A percentile compares a stretch with the other conserved stretches of the same genome.
phyloP scores from a whole-genome alignment of 2,797 vertebrate species.

The Fistularia tabacaria region DNA sequence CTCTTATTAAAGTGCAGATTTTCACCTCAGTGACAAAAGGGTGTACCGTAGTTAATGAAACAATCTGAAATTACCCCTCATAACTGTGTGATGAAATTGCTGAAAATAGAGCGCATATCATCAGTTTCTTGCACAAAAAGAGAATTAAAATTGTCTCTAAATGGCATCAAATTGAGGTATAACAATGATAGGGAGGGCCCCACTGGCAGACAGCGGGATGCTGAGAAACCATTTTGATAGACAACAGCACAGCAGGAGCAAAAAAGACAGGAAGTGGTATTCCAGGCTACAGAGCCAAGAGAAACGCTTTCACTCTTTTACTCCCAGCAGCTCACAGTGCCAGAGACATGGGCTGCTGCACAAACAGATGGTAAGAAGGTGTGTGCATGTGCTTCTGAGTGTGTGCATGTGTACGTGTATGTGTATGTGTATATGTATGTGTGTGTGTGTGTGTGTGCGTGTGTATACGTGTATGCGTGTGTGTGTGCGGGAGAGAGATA shows the following conservation, averaged over 20 bases:
- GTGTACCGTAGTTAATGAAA: no score
- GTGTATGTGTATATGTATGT: constrained; percentile 27
- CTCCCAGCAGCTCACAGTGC: constrained; percentile 66
- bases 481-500: constrained; percentile 46
- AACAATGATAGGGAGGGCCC: constrained; percentile 23
- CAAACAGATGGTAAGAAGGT: constrained; percentile 69
- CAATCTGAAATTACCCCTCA: no score
- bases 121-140: no score
- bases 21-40: no score
- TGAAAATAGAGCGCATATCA: no score
- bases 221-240: constrained; percentile 52
- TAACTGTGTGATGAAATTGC: no score
- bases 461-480: constrained; percentile 54
- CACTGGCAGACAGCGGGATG: constrained; percentile 34
- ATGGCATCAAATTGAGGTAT: constrained; percentile 26
- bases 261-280: constrained; percentile 47
- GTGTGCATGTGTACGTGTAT: constrained; percentile 25
- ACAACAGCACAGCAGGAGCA: constrained; percentile 51
- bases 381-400: constrained; percentile 26
- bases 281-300: constrained; percentile 47
- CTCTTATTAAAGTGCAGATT: no score
- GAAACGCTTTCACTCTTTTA: constrained; percentile 59
- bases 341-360: constrained; percentile 66
- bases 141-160: no score
- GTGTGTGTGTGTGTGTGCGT: constrained; percentile 21